Evolutionary conservation across 2,113 vertebrate species (phyloP).

Genomic region (Rhynchopsitta pachyrhyncha): DNA sequence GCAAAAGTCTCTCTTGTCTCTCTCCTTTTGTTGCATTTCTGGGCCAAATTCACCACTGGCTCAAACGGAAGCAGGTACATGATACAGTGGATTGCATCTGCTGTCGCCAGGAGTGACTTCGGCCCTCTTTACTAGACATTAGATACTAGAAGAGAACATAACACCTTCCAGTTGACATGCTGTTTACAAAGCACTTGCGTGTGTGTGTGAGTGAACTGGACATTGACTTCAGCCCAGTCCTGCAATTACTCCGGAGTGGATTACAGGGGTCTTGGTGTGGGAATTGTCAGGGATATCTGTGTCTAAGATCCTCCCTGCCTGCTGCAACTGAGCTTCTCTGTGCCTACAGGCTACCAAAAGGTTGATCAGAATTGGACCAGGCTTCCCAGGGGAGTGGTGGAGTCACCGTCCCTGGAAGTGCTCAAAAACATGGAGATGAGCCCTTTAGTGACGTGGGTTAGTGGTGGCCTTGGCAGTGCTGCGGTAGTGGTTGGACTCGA

Average conservation of each 20-base stretch:
- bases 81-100: slow-evolving; percentile 30
- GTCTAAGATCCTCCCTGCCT: background rate
- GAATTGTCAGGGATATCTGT: background rate
- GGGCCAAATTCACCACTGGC: slow-evolving; percentile 61
- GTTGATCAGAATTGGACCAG: background rate
- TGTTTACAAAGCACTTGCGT: background rate
- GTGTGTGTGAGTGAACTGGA: background rate
- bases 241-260: background rate
- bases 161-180: background rate
- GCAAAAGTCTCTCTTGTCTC: slow-evolving; percentile 35
- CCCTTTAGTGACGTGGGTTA: background rate
- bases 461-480: background rate
- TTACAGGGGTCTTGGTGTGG: background rate
- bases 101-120: slow-evolving; percentile 61
- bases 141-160: background rate
- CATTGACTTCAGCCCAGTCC: slow-evolving; percentile 18
- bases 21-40: slow-evolving; percentile 46
- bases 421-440: background rate
- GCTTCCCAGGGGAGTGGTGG: background rate
- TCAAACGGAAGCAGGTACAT: slow-evolving; percentile 48
- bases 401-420: background rate
- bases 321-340: background rate
- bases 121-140: slow-evolving; percentile 15
- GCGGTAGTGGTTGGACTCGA: background rate
- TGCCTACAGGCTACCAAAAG: background rate